These are phyloP conservation scores for Orchestes rusci DNA, from an alignment of 2,888 invertebrate species.

Conservation along the genomic window DNA sequence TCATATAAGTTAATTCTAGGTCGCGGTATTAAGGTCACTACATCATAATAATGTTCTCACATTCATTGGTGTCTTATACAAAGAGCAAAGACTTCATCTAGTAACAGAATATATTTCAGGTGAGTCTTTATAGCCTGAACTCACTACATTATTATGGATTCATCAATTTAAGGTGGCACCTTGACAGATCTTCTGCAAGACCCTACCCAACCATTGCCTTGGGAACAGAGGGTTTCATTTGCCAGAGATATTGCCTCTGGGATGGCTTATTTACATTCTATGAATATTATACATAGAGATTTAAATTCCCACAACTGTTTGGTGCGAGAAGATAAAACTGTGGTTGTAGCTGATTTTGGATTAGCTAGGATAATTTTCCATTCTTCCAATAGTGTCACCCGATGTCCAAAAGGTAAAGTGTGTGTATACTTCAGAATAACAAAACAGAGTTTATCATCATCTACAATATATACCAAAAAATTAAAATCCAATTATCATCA, in stretches of 20 bases:
- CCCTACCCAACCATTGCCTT: conserved; percentile 58
- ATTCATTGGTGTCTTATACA: conserved; percentile 89
- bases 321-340: conserved; percentile 69
- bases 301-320: conserved; percentile 94
- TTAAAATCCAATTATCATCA: too few species aligned
- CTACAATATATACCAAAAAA: background rate
- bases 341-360: conserved; percentile 94
- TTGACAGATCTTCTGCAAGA: conserved; percentile 79
- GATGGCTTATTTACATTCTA: conserved; percentile 89
- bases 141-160: background rate
- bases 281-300: conserved; percentile 91
- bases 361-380: conserved; percentile 73
- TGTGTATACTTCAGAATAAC: background rate
- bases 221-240: conserved; percentile 75
- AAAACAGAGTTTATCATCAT: background rate
- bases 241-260: conserved; percentile 90
- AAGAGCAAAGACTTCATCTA: conserved; percentile 82
- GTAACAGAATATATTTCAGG: conserved; percentile 84
- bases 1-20: conserved; percentile 45
- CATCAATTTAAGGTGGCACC: conserved; percentile 61
- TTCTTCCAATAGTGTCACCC: conserved; percentile 38
- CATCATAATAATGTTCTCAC: conserved; percentile 85
- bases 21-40: conserved; percentile 83
- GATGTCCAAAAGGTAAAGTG: conserved; percentile 36
- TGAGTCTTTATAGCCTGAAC: conserved; percentile 1